Percentiles rank a stretch among this genome's conserved stretches.
These are phyloP conservation scores for Trematomus bernacchii DNA, from an alignment of 2,797 vertebrate genomes.

Conservation along the genomic window DNA sequence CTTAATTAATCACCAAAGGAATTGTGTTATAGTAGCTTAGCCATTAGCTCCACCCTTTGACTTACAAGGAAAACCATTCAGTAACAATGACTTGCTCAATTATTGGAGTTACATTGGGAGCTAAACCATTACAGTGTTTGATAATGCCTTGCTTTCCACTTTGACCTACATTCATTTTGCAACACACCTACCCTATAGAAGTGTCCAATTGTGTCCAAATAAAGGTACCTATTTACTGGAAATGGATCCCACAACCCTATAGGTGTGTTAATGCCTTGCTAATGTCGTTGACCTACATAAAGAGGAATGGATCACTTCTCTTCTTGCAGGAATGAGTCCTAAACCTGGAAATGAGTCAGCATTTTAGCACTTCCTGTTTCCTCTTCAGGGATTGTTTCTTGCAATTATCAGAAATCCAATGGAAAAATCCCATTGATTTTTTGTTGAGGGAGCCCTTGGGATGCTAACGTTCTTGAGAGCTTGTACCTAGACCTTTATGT, in stretches of 20 bases:
- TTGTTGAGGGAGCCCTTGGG: too few relatives aligned
- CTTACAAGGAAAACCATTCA: slow-evolving; percentile 2
- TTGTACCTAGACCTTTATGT: too few relatives aligned
- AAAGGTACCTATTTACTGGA: not conserved
- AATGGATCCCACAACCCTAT: not conserved
- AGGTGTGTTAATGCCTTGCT: slow-evolving; percentile 12
- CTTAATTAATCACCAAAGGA: not conserved
- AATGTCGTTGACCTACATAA: not conserved
- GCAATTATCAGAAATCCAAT: too few relatives aligned
- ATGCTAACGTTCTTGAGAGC: too few relatives aligned
- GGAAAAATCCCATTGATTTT: too few relatives aligned
- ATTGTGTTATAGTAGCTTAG: not conserved
- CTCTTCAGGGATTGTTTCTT: too few relatives aligned
- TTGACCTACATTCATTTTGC: not conserved
- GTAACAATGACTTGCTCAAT: not conserved
- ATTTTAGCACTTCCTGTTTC: too few relatives aligned
- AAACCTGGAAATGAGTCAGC: too few relatives aligned
- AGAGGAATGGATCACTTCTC: not conserved
- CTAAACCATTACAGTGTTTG: not conserved
- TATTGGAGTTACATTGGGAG: not conserved
- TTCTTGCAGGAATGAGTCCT: too few relatives aligned
- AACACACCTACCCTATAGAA: not conserved
- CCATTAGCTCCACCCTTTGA: slow-evolving; percentile 15
- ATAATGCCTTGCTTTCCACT: not conserved
- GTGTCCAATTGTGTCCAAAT: not conserved